A percentile compares a stretch with the other conserved stretches of the same genome.
These are phyloP conservation scores for Pseudochaenichthys georgianus DNA, from an alignment of 2,797 vertebrate genomes.

Conservation along the genomic window DNA sequence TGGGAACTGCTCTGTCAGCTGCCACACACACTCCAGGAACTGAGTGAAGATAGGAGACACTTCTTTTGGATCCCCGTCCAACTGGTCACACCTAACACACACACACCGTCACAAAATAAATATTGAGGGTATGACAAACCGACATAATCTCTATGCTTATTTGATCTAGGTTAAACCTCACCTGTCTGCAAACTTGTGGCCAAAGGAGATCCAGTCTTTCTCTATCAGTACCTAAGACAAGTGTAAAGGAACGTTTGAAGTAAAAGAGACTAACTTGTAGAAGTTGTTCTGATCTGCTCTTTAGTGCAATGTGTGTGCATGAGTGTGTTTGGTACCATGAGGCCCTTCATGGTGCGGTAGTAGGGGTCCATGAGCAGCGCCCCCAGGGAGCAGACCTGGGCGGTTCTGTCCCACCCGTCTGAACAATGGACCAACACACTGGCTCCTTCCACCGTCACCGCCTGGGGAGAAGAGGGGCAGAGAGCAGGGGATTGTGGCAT, in stretches of 20 bases:
- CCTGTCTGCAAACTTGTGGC: conserved; percentile 99
- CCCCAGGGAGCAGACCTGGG: conserved; percentile 96
- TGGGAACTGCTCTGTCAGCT: conserved; percentile 95
- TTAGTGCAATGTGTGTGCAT: not conserved
- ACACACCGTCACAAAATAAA: not conserved
- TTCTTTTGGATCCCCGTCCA: conserved; percentile 95
- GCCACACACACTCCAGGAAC: conserved; percentile 98
- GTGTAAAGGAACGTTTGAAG: not conserved
- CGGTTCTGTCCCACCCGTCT: conserved; percentile 97
- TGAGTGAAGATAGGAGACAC: conserved; percentile 97
- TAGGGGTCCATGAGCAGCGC: conserved; percentile 94
- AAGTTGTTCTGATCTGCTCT: not conserved
- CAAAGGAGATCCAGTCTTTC: conserved; percentile 99
- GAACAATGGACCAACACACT: conserved; percentile 98
- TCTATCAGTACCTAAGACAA: conserved; percentile 93
- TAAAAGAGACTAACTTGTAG: not conserved
- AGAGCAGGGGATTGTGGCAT: conserved; percentile 1
- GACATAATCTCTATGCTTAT: not conserved
- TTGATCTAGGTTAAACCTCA: conserved; percentile 60
- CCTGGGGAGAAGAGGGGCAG: conserved; percentile 76
- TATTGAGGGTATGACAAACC: not conserved
- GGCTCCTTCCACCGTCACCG: conserved; percentile 91
- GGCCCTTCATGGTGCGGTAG: conserved; percentile 97
- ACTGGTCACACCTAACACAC: conserved; percentile 91
- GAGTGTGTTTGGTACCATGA: conserved; percentile 87